These are phyloP conservation scores for Labeo catla DNA, from an alignment of 2,113 vertebrate genomes.

Conservation along the genomic window DNA sequence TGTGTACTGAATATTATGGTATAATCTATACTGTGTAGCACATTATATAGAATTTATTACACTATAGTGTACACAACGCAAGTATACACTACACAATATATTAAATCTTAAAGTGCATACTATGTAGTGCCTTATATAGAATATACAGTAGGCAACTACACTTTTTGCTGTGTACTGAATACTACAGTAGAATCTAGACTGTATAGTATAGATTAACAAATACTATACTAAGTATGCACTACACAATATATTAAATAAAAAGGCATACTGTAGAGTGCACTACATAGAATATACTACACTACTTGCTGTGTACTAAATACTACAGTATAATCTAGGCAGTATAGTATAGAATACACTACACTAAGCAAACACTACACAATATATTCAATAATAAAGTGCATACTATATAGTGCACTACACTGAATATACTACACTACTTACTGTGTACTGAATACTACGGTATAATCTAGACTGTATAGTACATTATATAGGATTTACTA, in stretches of 20 bases:
- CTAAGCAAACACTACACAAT: background rate
- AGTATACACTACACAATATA: background rate
- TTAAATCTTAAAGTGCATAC: no score
- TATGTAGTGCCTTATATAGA: no score
- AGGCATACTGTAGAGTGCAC: no score
- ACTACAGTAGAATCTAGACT: no score
- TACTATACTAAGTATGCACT: no score
- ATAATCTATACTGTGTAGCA: background rate
- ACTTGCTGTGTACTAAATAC: background rate
- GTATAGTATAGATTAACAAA: no score
- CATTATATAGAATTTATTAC: background rate
- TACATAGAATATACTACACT: background rate
- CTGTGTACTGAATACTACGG: background rate
- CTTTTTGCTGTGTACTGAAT: no score
- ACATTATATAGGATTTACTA: background rate
- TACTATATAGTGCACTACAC: background rate
- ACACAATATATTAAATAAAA: no score
- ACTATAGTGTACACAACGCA: no score
- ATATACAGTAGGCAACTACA: no score
- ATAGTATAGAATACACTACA: background rate
- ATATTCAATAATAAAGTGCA: background rate
- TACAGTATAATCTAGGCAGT: background rate
- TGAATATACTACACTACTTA: background rate
- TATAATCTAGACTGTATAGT: background rate
- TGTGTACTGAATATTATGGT: background rate